These are phyloP conservation scores for Asbolus verrucosus DNA, from an alignment of 1,140 invertebrate genomes.

Conservation along the genomic window DNA sequence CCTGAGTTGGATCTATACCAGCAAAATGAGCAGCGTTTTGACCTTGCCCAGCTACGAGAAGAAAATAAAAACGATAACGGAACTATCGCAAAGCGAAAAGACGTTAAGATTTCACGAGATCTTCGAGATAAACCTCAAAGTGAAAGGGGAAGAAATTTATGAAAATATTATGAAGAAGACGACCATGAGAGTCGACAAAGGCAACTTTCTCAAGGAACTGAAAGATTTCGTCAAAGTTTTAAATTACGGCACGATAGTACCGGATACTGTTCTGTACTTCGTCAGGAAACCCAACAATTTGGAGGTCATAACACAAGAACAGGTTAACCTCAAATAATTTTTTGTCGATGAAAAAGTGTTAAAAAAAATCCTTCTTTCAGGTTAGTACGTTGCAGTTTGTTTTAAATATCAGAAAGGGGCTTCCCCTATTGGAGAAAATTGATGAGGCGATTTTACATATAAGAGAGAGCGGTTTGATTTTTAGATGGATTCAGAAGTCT, in stretches of 20 bases:
- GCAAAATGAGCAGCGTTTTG: constrained; percentile 2
- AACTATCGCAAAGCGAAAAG: constrained; percentile 2
- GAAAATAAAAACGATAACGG: background rate
- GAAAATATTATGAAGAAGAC: too few species aligned
- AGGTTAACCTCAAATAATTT: too few species aligned
- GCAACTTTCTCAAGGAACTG: too few species aligned
- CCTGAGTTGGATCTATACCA: constrained; percentile 1
- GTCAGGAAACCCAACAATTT: too few species aligned
- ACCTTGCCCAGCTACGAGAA: background rate
- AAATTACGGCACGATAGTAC: too few species aligned
- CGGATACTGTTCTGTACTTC: too few species aligned
- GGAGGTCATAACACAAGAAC: too few species aligned
- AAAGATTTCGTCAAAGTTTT: too few species aligned
- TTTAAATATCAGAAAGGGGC: background rate
- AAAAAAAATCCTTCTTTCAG: background rate
- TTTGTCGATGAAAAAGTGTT: background rate
- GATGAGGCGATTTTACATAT: background rate
- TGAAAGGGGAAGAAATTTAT: background rate
- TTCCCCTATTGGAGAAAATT: constrained; percentile 1
- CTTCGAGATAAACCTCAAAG: background rate
- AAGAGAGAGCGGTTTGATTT: background rate
- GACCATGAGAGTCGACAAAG: too few species aligned
- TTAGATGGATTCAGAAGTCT: constrained; percentile 2
- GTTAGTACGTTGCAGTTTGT: background rate
- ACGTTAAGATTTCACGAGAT: background rate